phyloP scores from a whole-genome alignment of 2,113 vertebrate genomes.

The Anolis carolinensis region DNA sequence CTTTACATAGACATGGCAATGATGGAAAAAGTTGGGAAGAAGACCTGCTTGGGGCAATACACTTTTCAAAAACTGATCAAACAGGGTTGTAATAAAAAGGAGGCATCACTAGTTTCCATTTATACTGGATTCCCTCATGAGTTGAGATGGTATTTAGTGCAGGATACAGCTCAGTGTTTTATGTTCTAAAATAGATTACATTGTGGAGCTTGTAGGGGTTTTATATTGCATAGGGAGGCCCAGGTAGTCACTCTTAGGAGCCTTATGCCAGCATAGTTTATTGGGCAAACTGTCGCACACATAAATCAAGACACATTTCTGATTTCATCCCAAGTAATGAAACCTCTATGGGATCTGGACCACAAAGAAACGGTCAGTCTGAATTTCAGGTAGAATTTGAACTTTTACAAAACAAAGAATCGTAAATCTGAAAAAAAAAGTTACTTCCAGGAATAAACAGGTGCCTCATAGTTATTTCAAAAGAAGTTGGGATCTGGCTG shows the following conservation, averaged over 20 bases:
- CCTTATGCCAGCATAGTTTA: background rate
- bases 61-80: too few species aligned
- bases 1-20: background rate
- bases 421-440: slow-evolving; percentile 4
- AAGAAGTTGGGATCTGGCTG: background rate
- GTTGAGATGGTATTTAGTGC: background rate
- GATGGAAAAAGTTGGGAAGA: background rate
- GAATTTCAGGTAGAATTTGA: background rate
- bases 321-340: too few species aligned
- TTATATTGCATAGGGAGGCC: background rate
- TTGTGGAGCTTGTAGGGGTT: background rate
- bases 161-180: background rate
- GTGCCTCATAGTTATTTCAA: background rate
- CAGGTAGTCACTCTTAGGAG: background rate
- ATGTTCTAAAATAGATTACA: background rate
- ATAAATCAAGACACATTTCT: background rate
- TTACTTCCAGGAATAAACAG: background rate
- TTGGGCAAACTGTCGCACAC: background rate
- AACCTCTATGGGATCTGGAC: background rate
- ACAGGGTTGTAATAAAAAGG: too few species aligned
- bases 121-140: too few species aligned
- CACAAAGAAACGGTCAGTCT: too few species aligned
- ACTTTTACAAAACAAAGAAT: slow-evolving; percentile 19
- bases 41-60: too few species aligned
- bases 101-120: too few species aligned